Evolutionary conservation across 2,113 vertebrate genomes (phyloP).

Genomic region (Cygnus buccinator): DNA sequence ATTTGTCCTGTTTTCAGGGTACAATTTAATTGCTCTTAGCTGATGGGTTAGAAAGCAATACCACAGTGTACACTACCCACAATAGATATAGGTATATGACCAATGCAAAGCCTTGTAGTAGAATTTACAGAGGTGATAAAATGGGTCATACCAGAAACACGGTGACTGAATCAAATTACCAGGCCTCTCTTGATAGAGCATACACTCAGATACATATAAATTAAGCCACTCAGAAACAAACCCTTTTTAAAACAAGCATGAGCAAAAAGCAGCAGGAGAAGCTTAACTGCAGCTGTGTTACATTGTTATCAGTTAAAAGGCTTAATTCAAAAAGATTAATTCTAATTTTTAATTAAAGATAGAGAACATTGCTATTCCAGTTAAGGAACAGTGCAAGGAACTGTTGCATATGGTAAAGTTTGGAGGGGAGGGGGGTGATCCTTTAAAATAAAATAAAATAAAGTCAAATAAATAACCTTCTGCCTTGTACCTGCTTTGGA

Average conservation of each 20-base stretch:
- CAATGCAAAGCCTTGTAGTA: background rate
- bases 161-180: constrained; percentile 46
- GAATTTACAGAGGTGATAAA: constrained; percentile 60
- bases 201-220: background rate
- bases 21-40: background rate
- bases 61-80: background rate
- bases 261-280: background rate
- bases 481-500: constrained; percentile 1
- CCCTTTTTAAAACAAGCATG: background rate
- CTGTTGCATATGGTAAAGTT: background rate
- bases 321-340: constrained; percentile 10
- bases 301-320: constrained; percentile 4
- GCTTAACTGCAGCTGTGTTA: background rate
- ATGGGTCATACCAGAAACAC: constrained; percentile 18
- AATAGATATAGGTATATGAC: background rate
- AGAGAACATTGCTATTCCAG: constrained; percentile 9
- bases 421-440: background rate
- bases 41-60: background rate
- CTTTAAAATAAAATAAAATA: background rate
- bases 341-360: constrained; percentile 57
- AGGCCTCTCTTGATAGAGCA: background rate
- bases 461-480: background rate
- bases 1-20: background rate
- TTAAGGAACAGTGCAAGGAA: constrained; percentile 14
- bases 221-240: background rate